Evolutionary conservation across 2,888 invertebrate genomes (phyloP).

Genomic region (Drosophila ustulata): DNA sequence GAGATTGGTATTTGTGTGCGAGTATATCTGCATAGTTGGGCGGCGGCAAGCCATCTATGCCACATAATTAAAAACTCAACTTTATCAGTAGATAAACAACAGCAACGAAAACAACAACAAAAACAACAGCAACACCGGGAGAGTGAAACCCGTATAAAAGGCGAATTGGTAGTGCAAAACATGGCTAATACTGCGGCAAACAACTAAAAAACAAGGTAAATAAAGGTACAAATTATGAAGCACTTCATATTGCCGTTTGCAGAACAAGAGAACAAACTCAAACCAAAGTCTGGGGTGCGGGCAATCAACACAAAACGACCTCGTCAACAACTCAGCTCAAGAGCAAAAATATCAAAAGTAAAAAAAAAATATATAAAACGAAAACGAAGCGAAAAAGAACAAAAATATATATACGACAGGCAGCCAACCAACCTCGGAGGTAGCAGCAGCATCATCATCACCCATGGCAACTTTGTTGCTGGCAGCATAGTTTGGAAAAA

Average conservation of each 20-base stretch:
- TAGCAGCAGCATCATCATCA: constrained; percentile 61
- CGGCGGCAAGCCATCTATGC: constrained; percentile 44
- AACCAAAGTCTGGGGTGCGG: constrained; percentile 61
- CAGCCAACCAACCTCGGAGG: constrained; percentile 41
- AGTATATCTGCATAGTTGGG: constrained; percentile 39
- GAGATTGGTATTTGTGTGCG: constrained; percentile 23
- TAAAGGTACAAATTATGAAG: constrained; percentile 78
- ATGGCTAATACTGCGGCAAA: constrained; percentile 55
- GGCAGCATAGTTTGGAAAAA: constrained; percentile 72
- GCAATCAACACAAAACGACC: constrained; percentile 80
- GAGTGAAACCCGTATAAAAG: constrained; percentile 16
- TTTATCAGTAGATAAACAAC: constrained; percentile 63
- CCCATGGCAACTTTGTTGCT: constrained; percentile 77
- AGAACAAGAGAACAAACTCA: constrained; percentile 61
- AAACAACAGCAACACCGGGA: background rate
- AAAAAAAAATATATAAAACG: constrained; percentile 27
- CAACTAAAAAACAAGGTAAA: constrained; percentile 69
- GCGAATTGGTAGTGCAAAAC: constrained; percentile 47
- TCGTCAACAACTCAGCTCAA: constrained; percentile 75
- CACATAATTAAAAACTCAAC: constrained; percentile 73
- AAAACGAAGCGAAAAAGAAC: background rate
- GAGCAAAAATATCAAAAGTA: constrained; percentile 72
- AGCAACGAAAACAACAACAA: constrained; percentile 25
- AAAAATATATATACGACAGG: constrained; percentile 29
- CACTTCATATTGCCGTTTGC: constrained; percentile 69